Evolutionary conservation across 2,888 invertebrate genomes (phyloP), one percentile per base, ranked within the genome.

Genomic region (Ophion ellenae): DNA sequence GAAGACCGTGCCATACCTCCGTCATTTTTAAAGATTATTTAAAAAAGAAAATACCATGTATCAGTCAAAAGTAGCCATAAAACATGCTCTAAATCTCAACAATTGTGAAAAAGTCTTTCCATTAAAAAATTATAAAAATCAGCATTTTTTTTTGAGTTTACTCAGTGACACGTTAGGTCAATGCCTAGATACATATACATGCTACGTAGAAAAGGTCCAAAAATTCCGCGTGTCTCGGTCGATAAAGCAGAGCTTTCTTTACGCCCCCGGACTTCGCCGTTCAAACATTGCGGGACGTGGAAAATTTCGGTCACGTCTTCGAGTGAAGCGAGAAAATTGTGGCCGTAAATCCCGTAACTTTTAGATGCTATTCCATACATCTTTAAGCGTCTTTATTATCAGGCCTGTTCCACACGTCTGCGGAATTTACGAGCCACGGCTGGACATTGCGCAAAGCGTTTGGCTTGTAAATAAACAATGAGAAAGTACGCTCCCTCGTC

Each of bases 301-400:
- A 45, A n/a, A 70, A 70, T 70, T 70, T 53, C 47, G 24, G 45
- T 70, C 69, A 70, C 47, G 69, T 70, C 24, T 70, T 7, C 47
- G 24, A 24, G 69, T 69, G 45, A 47, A 47, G 24, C 40, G 47
- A 6, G 69, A 69, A 69, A 69, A 69, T 47, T 45, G 20, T 7
- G 14, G 47, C 4, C 14, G 9, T 69, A 7, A 40, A 40, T 40
- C 40, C 40, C 40, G 1, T 9, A 69, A 69, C 28, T 69, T 47
- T 20, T 47, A 20, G 24, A 24, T n/a, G 24, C 45, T 45, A 69
- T 69, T 69, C 24, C 20, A 47, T 47, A 20, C 20, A 47, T 24
- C 1, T 36, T 69, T 11, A 47, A 24, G 67, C 67, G 28, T 20
- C 2, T 1, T 40, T 20, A 40, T 40, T 20, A 67, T n/a, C 67